Evolutionary conservation across 1,140 invertebrate genomes (phyloP), one percentile per base, ranked within the genome.

Genomic region (Bursaphelenchus mucronatus): DNA sequence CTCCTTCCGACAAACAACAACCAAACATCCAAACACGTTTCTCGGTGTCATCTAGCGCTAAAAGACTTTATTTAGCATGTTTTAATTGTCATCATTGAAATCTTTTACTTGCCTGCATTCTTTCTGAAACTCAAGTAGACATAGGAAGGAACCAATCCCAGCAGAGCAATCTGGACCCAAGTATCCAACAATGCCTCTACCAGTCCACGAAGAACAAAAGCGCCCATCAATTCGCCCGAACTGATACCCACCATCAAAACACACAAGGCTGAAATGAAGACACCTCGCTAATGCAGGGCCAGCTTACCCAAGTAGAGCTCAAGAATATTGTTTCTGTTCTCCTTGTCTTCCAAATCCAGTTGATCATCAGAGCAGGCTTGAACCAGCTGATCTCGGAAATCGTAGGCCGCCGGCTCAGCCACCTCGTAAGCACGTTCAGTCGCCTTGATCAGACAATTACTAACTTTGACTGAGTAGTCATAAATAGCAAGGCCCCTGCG

Each of bases 21-120:
- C 63, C 63, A 50, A 64, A 64, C n/a, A 64, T 43, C 63, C 63
- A 64, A 9, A 64, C 63, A 0, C 63, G 63, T 8, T 55, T 52
- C 49, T 64, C 63, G 21, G 63, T 64, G 39, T 64, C 63, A 30
- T 64, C 63, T 11, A 64, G 40, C 1, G 13, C 57, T 59, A 17
- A 59, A 44, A 3, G 4, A n/a, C 13, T 30, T n/a, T 45, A 30
- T 5, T 30, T 30, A 30, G 30, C 30, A 30, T 30, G 30, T 30
- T 30, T 30, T 30, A 30, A 17, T 15, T n/a, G 19, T 59, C 44
- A 57, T 30, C 30, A 17, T 2, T 46, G 40, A 50, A 50, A 58
- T 13, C 8, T 45, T 43, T 11, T 30, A 59, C 57, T 30, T 30
- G 30, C 63, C 63, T 15, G 63, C 15, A 30, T 63, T 17, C 15